phyloP scores from a whole-genome alignment of 2,113 vertebrate species.

The Ellobius talpinus region DNA sequence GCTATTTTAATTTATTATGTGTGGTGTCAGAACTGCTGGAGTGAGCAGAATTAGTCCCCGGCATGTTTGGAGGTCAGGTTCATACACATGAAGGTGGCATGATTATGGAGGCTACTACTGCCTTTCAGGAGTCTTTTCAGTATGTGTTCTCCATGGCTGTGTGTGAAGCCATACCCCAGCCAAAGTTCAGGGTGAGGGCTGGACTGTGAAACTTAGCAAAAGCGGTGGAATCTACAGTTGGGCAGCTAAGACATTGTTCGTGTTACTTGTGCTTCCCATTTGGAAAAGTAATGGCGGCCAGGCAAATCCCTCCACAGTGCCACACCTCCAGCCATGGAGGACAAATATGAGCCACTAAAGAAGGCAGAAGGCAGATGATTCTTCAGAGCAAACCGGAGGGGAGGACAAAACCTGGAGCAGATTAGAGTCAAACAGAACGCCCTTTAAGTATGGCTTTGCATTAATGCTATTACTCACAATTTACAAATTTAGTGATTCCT shows the following conservation, averaged over 20 bases:
- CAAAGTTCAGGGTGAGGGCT: not conserved
- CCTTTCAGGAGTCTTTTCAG: not conserved
- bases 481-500: not conserved
- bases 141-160: not conserved
- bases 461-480: not conserved
- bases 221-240: not conserved
- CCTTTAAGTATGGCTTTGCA: not conserved
- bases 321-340: not conserved
- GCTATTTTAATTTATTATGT: slow-evolving; percentile 19
- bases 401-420: rapidly evolving
- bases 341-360: not conserved
- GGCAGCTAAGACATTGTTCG: not conserved
- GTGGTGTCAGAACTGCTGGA: not conserved
- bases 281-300: slow-evolving; percentile 29
- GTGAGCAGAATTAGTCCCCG: slow-evolving; percentile 1
- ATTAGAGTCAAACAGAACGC: not conserved
- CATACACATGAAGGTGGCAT: not conserved
- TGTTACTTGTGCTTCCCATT: not conserved
- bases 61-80: not conserved
- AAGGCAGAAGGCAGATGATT: not conserved
- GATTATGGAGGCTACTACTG: rapidly evolving
- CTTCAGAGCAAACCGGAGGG: not conserved
- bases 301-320: not conserved
- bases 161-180: not conserved
- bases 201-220: not conserved